A percentile compares a stretch with the other conserved stretches of the same genome.
Evolutionary conservation across 2,797 vertebrate species (phyloP).

Genomic region (Notolabrus celidotus): DNA sequence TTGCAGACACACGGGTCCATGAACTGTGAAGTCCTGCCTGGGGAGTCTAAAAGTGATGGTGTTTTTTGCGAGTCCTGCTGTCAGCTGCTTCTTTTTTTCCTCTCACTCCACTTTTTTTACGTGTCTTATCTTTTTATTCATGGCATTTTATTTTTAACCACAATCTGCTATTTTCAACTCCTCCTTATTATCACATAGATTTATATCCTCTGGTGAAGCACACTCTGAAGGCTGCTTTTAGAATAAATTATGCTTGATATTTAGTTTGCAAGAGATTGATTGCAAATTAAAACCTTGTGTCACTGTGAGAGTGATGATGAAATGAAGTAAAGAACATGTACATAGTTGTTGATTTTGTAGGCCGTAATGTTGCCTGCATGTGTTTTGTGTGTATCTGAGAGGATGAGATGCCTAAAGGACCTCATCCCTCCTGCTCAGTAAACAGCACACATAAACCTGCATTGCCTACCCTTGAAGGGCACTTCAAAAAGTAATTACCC

Average conservation of each 20-base stretch:
- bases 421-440: slow-evolving; percentile 12
- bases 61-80: slow-evolving; percentile 2
- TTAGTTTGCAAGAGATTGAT: not conserved
- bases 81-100: too few species aligned
- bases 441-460: slow-evolving; percentile 31
- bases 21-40: not conserved
- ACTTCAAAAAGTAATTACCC: slow-evolving; percentile 67
- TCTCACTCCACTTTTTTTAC: slow-evolving; percentile 1
- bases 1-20: not conserved
- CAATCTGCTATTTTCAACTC: not conserved
- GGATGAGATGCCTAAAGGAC: not conserved
- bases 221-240: slow-evolving; percentile 9
- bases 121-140: not conserved
- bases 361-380: not conserved
- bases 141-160: slow-evolving; percentile 34
- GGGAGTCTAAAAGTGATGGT: not conserved
- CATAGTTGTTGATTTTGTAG: not conserved
- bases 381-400: not conserved
- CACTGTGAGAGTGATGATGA: not conserved
- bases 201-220: slow-evolving; percentile 7
- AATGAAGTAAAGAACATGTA: not conserved
- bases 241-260: not conserved
- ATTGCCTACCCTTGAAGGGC: slow-evolving; percentile 42
- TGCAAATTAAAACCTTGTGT: not conserved
- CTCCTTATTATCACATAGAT: slow-evolving; percentile 22